Percentiles rank a stretch among this genome's conserved stretches.
Conservation (phyloP, 92 coral and sea anemone species). For the Hydrozoanthus gracilis region DNA sequence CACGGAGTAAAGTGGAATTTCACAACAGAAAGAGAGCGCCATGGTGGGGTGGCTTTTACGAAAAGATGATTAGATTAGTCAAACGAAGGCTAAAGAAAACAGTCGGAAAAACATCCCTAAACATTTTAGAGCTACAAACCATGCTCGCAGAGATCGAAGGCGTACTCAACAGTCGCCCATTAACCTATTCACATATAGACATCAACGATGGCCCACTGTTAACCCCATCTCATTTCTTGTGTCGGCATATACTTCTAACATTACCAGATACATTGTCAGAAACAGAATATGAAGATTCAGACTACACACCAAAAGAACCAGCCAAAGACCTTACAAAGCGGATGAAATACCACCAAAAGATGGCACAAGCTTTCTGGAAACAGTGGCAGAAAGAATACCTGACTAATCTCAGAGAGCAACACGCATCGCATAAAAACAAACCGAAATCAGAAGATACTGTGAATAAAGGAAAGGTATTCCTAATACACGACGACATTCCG, state of each 20-base stretch:
- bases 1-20: not conserved
- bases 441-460: too few species aligned
- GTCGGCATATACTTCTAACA: conserved; percentile 47
- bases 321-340: not conserved
- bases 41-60: conserved; percentile 11
- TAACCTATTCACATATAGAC: not conserved
- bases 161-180: not conserved
- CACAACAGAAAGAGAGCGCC: conserved; percentile 15
- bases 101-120: not conserved
- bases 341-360: conserved; percentile 7
- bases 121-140: not conserved
- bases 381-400: conserved; percentile 27
- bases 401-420: conserved; percentile 32
- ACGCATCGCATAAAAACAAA: conserved; percentile 10
- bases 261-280: not conserved
- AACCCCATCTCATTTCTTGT: conserved; percentile 63
- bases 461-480: conserved; percentile 32
- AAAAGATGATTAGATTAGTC: not conserved
- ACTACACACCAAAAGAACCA: not conserved
- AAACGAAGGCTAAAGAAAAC: not conserved
- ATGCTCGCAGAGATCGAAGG: conserved; percentile 6
- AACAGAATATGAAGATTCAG: not conserved
- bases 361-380: conserved; percentile 31
- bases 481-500: conserved; percentile 29
- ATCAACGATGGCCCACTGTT: conserved; percentile 50